Conservation (phyloP, 1,140 invertebrate genomes). For the Psilanteris sp. region DNA sequence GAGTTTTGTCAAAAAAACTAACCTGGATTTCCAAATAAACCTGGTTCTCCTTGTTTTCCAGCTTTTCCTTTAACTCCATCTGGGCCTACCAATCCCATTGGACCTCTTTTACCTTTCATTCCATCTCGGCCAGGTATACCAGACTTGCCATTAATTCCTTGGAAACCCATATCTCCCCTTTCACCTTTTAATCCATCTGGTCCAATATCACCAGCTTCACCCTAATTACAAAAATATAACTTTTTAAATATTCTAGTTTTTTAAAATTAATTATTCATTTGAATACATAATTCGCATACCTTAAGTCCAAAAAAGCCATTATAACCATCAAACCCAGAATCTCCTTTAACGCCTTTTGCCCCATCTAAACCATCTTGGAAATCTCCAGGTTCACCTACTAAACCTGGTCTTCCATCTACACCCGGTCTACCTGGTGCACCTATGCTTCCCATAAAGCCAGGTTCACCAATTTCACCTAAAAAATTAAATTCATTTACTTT, state of each 20-base stretch:
- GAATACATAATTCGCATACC: constrained; percentile 67
- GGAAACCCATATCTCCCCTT: constrained; percentile 75
- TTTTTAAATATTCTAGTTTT: too few species aligned
- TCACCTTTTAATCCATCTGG: constrained; percentile 73
- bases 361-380: constrained; percentile 71
- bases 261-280: constrained; percentile 3
- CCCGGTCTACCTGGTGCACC: constrained; percentile 80
- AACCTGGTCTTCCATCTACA: constrained; percentile 78
- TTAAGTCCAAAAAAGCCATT: constrained; percentile 77
- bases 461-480: constrained; percentile 77
- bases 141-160: constrained; percentile 72
- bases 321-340: constrained; percentile 76
- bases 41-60: constrained; percentile 81
- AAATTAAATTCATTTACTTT: not conserved
- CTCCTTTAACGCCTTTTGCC: constrained; percentile 75
- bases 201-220: constrained; percentile 79
- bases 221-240: constrained; percentile 53
- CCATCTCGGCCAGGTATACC: constrained; percentile 77
- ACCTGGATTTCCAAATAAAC: constrained; percentile 80
- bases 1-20: too few species aligned
- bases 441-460: constrained; percentile 76
- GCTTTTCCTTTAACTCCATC: constrained; percentile 76
- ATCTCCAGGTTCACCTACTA: constrained; percentile 80
- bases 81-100: constrained; percentile 71
- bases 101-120: constrained; percentile 77